Evolutionary conservation across 1,140 invertebrate species (phyloP), one percentile per base, ranked within the genome.

Genomic region (Daktulosphaira vitifoliae): DNA sequence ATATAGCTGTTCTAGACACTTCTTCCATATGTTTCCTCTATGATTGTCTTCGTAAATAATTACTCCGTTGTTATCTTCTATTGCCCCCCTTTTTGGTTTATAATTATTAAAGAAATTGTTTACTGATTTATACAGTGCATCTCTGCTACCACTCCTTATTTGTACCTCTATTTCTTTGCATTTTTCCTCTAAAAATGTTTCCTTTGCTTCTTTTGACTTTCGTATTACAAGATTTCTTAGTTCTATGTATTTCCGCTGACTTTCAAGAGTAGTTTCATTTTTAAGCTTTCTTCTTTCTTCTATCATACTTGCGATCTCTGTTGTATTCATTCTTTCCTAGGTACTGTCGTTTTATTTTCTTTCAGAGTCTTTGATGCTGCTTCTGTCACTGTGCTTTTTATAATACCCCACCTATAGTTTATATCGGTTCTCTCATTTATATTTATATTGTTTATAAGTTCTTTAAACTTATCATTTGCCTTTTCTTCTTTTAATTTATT

Each of bases 221-320:
- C 18, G 44, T 22, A 49, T 48, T 23, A 65, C 48, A 49, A 33
- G 42, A 50, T 65, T 65, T 65, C 23, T 65, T 23, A 65, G 44
- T 33, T 48, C 33, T 11, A 11, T 65, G 23, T 65, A 65, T 65
- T 65, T 44, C 18, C 33, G 26, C 48, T 65, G 13, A 33, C 16
- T n/a, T 48, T 65, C 62, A 23, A 48, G 23, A 39, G 29, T 62
- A 42, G 56, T 62, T 11, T 11, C 18, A 44, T 62, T 62, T 37
- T 56, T 56, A 18, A 26, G 20, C 37, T 46, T 65, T 16, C 23
- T 65, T 46, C 62, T 44, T 48, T 65, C 38, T 15, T 23, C 15
- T 44, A 65, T 65, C 29, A 65, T 37, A 25, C 48, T 48, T 48
- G 26, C 48, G n/a, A 65, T 37, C n/a, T 65, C 62, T n/a, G n/a